Conservation (phyloP, 1,140 invertebrate genomes). For the Heliconius hermathena region DNA sequence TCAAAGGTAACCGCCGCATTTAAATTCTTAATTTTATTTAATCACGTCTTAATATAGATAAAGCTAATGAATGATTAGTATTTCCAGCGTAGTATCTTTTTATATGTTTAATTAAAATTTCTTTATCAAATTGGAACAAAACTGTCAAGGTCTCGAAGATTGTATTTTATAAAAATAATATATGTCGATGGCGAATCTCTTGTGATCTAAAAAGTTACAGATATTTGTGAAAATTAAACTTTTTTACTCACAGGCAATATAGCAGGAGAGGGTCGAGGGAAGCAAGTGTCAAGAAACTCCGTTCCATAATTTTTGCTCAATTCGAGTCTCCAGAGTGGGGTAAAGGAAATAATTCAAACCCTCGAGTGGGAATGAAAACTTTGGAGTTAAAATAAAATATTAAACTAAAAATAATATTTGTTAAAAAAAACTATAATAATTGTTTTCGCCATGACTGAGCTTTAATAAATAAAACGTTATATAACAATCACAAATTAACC, state of each 20-base stretch:
- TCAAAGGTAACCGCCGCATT: neutral
- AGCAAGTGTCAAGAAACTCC: too few species aligned
- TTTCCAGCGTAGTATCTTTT: neutral
- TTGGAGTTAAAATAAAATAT: too few species aligned
- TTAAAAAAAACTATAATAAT: neutral
- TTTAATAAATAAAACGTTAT: neutral
- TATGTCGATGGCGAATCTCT: too few species aligned
- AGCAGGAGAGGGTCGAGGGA: too few species aligned
- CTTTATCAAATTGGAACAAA: constrained; percentile 13
- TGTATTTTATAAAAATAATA: too few species aligned
- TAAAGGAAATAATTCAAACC: too few species aligned
- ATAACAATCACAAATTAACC: neutral
- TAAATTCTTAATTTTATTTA: neutral
- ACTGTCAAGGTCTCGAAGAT: neutral
- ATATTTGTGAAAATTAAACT: too few species aligned
- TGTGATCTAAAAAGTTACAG: too few species aligned
- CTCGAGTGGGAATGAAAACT: too few species aligned
- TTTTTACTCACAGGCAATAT: too few species aligned
- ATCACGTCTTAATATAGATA: constrained; percentile 3
- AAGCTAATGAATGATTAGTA: constrained; percentile 5
- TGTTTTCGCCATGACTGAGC: neutral
- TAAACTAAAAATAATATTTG: neutral
- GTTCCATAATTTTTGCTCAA: too few species aligned
- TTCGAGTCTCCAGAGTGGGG: too few species aligned
- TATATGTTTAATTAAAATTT: neutral